A percentile compares a stretch with the other conserved stretches of the same genome.
phyloP scores from a whole-genome alignment of 2,113 vertebrate genomes.

The Blennius ocellaris region DNA sequence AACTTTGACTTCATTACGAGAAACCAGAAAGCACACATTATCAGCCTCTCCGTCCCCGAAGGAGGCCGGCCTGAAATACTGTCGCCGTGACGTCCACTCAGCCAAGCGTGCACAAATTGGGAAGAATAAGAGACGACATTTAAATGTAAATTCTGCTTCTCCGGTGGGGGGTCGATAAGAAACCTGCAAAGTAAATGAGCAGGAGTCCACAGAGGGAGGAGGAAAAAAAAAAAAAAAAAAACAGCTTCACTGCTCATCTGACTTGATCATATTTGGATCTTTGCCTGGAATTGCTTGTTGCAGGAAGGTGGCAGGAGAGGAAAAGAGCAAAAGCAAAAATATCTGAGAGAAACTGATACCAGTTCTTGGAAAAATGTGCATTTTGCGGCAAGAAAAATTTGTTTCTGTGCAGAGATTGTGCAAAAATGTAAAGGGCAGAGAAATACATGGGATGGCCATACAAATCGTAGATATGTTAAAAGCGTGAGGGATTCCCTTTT shows the following conservation, averaged over 20 bases:
- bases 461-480: too few relatives aligned
- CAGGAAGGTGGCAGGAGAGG: constrained; percentile 54
- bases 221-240: neutral
- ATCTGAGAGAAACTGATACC: neutral
- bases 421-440: neutral
- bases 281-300: constrained; percentile 67
- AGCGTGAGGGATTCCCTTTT: too few relatives aligned
- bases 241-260: neutral
- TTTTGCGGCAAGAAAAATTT: neutral
- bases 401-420: neutral
- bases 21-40: constrained; percentile 8
- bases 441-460: neutral
- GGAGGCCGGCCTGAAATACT: neutral
- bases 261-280: constrained; percentile 49
- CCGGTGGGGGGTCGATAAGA: constrained; percentile 40
- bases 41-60: neutral
- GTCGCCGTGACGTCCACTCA: constrained; percentile 27
- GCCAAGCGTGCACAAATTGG: constrained; percentile 22
- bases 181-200: constrained; percentile 44
- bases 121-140: constrained; percentile 41
- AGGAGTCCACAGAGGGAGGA: constrained; percentile 19
- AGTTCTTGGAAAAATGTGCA: neutral
- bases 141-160: constrained; percentile 58
- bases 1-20: neutral
- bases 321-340: constrained; percentile 6